These are phyloP conservation scores for Dasyornis broadbenti DNA, from an alignment of 2,113 vertebrate species.

Conservation along the genomic window DNA sequence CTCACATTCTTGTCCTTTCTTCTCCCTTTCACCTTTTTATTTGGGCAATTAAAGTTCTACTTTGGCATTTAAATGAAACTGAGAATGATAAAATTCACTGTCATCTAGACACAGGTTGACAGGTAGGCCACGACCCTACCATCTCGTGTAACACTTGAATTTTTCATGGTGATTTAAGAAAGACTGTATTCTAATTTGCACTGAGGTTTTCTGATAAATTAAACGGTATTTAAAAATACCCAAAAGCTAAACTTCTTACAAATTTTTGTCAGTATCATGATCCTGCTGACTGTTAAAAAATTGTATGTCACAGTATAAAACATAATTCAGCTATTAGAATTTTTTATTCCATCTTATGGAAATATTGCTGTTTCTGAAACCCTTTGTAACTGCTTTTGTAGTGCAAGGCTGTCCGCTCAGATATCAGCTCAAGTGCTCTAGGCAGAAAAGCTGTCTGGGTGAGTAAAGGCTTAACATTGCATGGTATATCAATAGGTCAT, in stretches of 20 bases:
- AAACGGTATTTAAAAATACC: not conserved
- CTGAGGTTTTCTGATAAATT: not conserved
- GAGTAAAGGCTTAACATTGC: not conserved
- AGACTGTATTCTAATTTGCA: not conserved
- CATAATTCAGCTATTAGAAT: not conserved
- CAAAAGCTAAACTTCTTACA: not conserved
- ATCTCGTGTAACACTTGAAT: not conserved
- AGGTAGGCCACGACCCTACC: not conserved
- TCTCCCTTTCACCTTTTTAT: not conserved
- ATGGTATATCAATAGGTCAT: not conserved
- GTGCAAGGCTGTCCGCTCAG: not conserved
- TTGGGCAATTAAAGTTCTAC: not conserved
- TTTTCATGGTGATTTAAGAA: not conserved
- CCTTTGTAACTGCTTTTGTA: not conserved
- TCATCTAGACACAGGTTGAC: not conserved
- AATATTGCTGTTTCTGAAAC: not conserved
- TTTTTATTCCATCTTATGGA: not conserved
- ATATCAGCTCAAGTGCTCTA: not conserved
- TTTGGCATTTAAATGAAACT: not conserved
- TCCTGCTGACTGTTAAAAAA: not conserved
- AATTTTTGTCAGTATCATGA: not conserved
- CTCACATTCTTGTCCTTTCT: not conserved
- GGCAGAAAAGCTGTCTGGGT: not conserved
- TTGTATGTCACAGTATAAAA: not conserved
- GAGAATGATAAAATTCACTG: not conserved